These are phyloP conservation scores for Spicauda simplicius DNA, from an alignment of 2,888 invertebrate genomes.

Conservation along the genomic window DNA sequence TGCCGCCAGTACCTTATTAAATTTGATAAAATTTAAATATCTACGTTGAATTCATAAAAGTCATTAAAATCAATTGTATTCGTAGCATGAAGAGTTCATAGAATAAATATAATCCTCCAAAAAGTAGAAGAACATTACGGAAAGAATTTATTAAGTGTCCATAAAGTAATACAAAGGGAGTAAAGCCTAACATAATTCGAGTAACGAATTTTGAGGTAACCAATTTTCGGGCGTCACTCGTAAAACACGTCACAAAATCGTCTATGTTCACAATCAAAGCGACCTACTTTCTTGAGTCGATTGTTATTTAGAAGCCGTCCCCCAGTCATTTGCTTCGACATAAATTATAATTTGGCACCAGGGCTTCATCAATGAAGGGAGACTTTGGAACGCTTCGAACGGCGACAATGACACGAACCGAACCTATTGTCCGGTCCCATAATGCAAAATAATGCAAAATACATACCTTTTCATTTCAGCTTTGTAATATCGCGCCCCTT, in stretches of 20 bases:
- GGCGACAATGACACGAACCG: conserved; percentile 43
- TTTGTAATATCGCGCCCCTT: conserved; percentile 75
- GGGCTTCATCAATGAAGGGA: conserved; percentile 57
- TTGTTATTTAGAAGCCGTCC: conserved; percentile 30
- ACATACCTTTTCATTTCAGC: conserved; percentile 65
- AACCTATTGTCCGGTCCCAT: conserved; percentile 66
- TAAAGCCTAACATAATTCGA: no score
- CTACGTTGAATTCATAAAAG: no score
- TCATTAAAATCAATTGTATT: no score
- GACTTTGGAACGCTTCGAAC: conserved; percentile 32
- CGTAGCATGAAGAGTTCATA: no score
- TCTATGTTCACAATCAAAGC: conserved; percentile 9
- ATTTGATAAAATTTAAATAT: no score
- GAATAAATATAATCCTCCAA: no score
- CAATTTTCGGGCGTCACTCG: conserved; percentile 1
- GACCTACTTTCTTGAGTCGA: conserved; percentile 31
- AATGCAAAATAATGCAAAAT: conserved; percentile 77
- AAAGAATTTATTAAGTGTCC: no score
- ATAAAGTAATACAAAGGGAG: not conserved
- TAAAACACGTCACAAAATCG: conserved; percentile 10
- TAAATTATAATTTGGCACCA: conserved; percentile 32
- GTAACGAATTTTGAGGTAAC: conserved; percentile 8
- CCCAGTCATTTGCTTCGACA: conserved; percentile 24
- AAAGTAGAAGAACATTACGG: no score
- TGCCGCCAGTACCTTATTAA: no score